Evolutionary conservation across 2,888 invertebrate species (phyloP).

Genomic region (Lasius fuliginosus): DNA sequence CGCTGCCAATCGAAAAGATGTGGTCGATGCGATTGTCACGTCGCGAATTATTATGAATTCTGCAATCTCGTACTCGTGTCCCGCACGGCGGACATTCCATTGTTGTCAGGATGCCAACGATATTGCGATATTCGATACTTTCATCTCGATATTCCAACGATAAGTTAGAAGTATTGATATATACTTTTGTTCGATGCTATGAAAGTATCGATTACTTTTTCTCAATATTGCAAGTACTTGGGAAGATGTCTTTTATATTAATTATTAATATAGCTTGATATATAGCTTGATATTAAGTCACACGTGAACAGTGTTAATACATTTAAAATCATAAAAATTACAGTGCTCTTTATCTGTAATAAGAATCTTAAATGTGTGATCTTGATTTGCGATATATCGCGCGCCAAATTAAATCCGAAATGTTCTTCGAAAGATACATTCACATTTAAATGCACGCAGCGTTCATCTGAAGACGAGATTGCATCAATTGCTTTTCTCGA

Average conservation of each 20-base stretch:
- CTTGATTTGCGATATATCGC: slow-evolving; percentile 17
- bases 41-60: background rate
- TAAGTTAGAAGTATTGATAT: background rate
- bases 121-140: slow-evolving; percentile 37
- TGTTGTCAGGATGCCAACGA: background rate
- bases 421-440: background rate
- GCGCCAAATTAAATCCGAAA: slow-evolving; percentile 17
- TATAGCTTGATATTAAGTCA: background rate
- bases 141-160: slow-evolving; percentile 38
- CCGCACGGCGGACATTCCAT: background rate
- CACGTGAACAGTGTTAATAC: background rate
- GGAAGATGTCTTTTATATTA: background rate
- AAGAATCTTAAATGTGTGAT: background rate
- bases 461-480: background rate
- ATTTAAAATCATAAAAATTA: background rate
- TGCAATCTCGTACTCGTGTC: background rate
- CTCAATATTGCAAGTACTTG: background rate
- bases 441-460: background rate
- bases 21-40: background rate
- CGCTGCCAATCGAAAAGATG: background rate
- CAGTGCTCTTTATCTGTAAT: background rate
- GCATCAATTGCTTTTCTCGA: slow-evolving; percentile 28
- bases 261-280: background rate
- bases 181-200: background rate
- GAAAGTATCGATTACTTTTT: background rate